Evolutionary conservation across 2,888 invertebrate species (phyloP).

Genomic region (Acronicta psi): DNA sequence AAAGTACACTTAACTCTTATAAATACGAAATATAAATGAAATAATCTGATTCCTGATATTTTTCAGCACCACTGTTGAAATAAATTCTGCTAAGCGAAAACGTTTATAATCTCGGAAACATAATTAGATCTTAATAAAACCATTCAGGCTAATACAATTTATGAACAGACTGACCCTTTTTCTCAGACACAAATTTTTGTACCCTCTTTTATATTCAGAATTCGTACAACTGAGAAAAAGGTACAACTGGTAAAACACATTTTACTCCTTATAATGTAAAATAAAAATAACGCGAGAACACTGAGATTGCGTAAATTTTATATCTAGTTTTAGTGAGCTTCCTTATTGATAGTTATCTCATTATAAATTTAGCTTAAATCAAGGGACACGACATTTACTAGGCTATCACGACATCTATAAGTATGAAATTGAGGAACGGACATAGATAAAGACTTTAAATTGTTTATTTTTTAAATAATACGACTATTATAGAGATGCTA

Average conservation of each 20-base stretch:
- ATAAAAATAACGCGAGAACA: constrained; percentile 74
- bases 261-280: constrained; percentile 36
- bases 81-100: constrained; percentile 49
- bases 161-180: constrained; percentile 38
- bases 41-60: constrained; percentile 34
- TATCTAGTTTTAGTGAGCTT: constrained; percentile 80
- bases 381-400: constrained; percentile 87
- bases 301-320: constrained; percentile 73
- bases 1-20: constrained; percentile 35
- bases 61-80: constrained; percentile 46
- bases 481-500: constrained; percentile 74
- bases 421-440: constrained; percentile 88
- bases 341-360: constrained; percentile 71
- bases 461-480: constrained; percentile 77
- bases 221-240: constrained; percentile 30
- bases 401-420: constrained; percentile 88
- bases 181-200: constrained; percentile 19
- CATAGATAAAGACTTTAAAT: constrained; percentile 83
- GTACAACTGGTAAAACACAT: constrained; percentile 26
- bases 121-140: constrained; percentile 48
- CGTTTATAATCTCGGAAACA: constrained; percentile 50
- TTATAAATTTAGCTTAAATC: constrained; percentile 66
- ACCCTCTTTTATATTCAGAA: constrained; percentile 19
- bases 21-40: constrained; percentile 21
- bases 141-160: constrained; percentile 40